phyloP scores from a whole-genome alignment of 2,797 vertebrate genomes.

The Sparidentex hasta region DNA sequence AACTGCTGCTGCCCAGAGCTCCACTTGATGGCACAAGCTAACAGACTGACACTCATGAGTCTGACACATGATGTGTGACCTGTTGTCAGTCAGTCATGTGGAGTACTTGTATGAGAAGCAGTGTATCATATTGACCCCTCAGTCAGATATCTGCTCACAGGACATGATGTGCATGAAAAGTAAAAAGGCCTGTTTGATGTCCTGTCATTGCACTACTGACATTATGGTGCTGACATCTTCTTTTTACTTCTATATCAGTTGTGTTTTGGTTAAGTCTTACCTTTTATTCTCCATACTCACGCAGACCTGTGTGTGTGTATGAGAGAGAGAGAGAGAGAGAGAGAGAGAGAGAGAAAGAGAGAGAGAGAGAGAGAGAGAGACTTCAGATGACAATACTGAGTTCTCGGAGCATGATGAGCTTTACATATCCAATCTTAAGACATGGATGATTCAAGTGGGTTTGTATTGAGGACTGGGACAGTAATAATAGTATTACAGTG shows the following conservation, averaged over 20 bases:
- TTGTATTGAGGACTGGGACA: conserved; percentile 10
- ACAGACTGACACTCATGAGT: background rate
- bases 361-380: background rate
- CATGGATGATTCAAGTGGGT: background rate
- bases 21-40: background rate
- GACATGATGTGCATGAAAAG: conserved; percentile 12
- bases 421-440: conserved; percentile 14
- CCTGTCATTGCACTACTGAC: background rate
- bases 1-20: background rate
- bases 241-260: conserved; percentile 8
- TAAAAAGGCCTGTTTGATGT: conserved; percentile 3
- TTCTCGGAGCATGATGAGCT: conserved; percentile 22
- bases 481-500: conserved; percentile 41
- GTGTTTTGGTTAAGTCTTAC: conserved; percentile 4
- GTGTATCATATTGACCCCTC: background rate
- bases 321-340: background rate
- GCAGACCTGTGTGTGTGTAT: conserved; percentile 4
- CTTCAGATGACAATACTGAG: conserved; percentile 8
- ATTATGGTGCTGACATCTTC: conserved; percentile 23
- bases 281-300: background rate
- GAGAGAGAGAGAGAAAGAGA: too few species aligned
- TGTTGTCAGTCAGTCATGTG: background rate
- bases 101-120: background rate
- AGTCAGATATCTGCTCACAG: background rate
- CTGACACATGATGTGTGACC: background rate